A percentile compares a stretch with the other conserved stretches of the same genome.
These are phyloP conservation scores for Sebastes schlegelii DNA, from an alignment of 2,113 vertebrate species.

Conservation along the genomic window DNA sequence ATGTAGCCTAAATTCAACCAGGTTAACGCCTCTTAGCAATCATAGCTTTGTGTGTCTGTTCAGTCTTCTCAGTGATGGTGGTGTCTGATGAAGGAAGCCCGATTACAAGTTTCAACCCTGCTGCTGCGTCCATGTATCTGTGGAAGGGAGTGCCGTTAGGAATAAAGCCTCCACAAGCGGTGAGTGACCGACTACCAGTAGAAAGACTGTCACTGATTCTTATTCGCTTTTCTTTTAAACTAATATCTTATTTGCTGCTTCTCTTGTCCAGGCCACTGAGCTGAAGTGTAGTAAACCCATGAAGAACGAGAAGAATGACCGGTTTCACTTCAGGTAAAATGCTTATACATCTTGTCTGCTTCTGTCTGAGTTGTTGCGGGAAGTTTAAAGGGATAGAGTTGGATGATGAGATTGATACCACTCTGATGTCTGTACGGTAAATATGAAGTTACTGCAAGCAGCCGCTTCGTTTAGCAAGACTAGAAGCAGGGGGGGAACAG, in stretches of 20 bases:
- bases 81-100: conserved; percentile 89
- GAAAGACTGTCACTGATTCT: too few species aligned
- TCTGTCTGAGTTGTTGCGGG: background rate
- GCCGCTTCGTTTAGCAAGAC: background rate
- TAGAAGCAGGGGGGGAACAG: background rate
- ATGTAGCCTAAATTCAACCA: too few species aligned
- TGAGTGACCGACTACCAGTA: conserved; percentile 41
- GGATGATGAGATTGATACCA: too few species aligned
- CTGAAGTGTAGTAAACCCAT: conserved; percentile 90
- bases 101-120: conserved; percentile 88
- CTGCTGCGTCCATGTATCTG: conserved; percentile 88
- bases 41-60: conserved; percentile 12
- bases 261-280: conserved; percentile 77
- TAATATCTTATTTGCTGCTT: background rate
- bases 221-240: background rate
- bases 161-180: conserved; percentile 53
- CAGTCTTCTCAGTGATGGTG: conserved; percentile 92
- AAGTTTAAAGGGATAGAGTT: background rate
- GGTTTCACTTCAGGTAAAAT: conserved; percentile 93
- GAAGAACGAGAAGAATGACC: conserved; percentile 85
- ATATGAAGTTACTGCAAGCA: background rate
- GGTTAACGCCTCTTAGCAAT: background rate
- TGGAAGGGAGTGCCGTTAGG: conserved; percentile 80
- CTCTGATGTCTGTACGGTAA: background rate
- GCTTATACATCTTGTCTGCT: background rate